A percentile compares a stretch with the other conserved stretches of the same genome.
Conservation (phyloP, 2,888 invertebrate genomes). For the Tortricodes alternella region DNA sequence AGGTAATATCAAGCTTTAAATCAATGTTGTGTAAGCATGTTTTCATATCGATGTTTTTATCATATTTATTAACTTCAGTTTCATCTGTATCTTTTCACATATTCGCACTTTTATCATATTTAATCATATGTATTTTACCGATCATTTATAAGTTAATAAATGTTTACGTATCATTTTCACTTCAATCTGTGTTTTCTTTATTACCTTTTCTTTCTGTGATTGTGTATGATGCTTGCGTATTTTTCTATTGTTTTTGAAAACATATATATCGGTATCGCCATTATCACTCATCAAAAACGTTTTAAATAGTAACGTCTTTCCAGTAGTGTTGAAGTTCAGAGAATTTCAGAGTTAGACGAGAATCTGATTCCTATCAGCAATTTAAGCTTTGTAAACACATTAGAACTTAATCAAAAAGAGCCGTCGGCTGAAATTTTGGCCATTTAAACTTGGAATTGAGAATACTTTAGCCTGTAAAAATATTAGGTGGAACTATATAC, state of each 20-base stretch:
- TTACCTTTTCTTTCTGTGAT: constrained; percentile 27
- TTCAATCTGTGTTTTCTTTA: constrained; percentile 32
- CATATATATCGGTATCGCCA: neutral
- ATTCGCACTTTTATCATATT: constrained; percentile 29
- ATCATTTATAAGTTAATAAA: constrained; percentile 27
- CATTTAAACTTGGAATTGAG: too few species aligned
- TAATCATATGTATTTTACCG: constrained; percentile 28
- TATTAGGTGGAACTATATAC: too few species aligned
- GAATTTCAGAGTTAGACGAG: too few species aligned
- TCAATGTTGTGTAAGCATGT: constrained; percentile 39
- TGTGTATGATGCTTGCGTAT: constrained; percentile 20
- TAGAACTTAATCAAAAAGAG: too few species aligned
- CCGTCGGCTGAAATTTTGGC: too few species aligned
- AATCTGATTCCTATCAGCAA: too few species aligned
- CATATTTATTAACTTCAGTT: constrained; percentile 36
- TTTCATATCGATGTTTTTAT: constrained; percentile 44
- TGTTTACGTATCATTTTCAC: constrained; percentile 29
- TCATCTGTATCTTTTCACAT: constrained; percentile 12
- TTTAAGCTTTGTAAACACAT: too few species aligned
- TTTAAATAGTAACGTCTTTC: too few species aligned
- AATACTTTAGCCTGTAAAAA: too few species aligned
- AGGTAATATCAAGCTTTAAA: constrained; percentile 78
- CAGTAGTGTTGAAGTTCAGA: too few species aligned
- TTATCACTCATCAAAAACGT: neutral
- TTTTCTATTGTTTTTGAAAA: constrained; percentile 5